These are phyloP conservation scores for Myocastor coypus DNA, from an alignment of 2,113 vertebrate species.

Conservation along the genomic window DNA sequence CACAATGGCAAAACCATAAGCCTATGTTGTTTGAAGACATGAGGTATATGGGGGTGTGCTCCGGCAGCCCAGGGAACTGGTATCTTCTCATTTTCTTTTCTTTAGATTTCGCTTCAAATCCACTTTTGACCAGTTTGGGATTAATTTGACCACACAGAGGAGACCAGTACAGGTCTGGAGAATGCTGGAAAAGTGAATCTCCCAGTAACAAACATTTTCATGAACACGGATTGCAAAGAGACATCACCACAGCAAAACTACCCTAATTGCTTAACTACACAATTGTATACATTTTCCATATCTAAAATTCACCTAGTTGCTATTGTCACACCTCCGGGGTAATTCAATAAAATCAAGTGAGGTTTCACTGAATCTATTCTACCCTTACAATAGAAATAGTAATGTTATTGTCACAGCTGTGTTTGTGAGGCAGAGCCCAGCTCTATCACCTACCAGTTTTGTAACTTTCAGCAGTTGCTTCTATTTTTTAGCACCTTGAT, in stretches of 20 bases:
- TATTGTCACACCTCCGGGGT: neutral
- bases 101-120: constrained; percentile 47
- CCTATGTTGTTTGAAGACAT: neutral
- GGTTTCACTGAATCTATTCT: neutral
- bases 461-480: constrained; percentile 23
- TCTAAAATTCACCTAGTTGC: neutral
- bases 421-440: neutral
- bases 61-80: neutral
- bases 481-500: neutral
- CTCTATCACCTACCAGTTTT: neutral
- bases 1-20: neutral
- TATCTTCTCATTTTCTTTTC: neutral
- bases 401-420: neutral
- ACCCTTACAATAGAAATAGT: neutral
- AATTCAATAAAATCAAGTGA: constrained; percentile 16
- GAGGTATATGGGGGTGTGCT: neutral
- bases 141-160: neutral
- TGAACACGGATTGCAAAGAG: neutral
- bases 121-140: neutral
- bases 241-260: neutral
- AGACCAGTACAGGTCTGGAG: neutral
- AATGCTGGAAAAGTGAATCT: constrained; percentile 2
- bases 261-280: neutral
- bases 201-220: neutral
- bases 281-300: neutral